phyloP scores from a whole-genome alignment of 2,113 vertebrate species.

The Bujurquina vittata region DNA sequence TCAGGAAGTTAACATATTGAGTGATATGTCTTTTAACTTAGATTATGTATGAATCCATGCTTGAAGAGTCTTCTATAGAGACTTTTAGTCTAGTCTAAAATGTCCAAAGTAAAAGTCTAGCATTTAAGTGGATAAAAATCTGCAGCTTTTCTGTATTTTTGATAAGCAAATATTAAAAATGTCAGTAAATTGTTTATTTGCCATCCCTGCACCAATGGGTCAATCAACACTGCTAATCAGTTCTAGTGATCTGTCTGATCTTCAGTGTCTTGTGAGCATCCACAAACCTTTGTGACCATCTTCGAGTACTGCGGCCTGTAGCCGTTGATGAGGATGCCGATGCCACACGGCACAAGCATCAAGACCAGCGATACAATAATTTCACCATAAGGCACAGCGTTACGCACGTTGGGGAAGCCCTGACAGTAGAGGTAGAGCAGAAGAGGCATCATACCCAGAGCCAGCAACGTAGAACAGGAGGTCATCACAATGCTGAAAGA shows the following conservation, averaged over 20 bases:
- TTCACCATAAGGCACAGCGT: slow-evolving; percentile 78
- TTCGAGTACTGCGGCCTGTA: slow-evolving; percentile 78
- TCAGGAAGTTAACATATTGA: background rate
- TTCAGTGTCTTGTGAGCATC: background rate
- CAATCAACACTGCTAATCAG: background rate
- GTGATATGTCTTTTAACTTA: background rate
- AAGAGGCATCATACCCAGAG: slow-evolving; percentile 87
- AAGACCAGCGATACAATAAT: slow-evolving; percentile 77
- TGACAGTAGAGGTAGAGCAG: slow-evolving; percentile 83
- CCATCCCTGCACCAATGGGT: background rate
- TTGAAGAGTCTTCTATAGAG: too few relatives aligned
- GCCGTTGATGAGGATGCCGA: slow-evolving; percentile 81
- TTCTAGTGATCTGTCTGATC: background rate
- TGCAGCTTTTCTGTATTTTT: background rate
- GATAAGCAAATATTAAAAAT: background rate
- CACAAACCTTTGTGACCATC: slow-evolving; percentile 81
- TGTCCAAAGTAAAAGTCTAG: background rate
- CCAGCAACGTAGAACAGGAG: slow-evolving; percentile 81
- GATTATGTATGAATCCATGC: too few relatives aligned
- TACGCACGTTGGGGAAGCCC: slow-evolving; percentile 75
- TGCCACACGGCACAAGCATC: slow-evolving; percentile 80
- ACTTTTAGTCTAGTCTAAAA: too few relatives aligned
- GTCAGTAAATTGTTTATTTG: background rate
- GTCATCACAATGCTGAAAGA: slow-evolving; percentile 87
- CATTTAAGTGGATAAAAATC: background rate